Evolutionary conservation across 1,140 invertebrate species (phyloP).

Genomic region (Conus betulinus): DNA sequence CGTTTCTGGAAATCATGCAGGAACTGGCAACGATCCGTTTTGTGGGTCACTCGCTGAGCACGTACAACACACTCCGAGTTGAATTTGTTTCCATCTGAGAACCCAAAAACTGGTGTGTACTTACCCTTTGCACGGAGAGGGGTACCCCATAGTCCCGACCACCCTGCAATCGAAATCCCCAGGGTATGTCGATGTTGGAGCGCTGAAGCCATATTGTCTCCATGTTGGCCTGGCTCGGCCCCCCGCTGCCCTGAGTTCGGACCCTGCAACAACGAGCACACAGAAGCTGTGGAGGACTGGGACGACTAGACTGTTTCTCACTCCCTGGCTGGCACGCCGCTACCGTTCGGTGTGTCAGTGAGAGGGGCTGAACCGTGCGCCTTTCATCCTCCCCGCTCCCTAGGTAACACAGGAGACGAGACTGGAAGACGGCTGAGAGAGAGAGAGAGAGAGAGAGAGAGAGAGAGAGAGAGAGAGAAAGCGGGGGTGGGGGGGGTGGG

Average conservation of each 20-base stretch:
- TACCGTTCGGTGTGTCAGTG: constrained; percentile 20
- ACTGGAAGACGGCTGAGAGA: too few species aligned
- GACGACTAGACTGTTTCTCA: neutral
- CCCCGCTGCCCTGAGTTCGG: constrained; percentile 31
- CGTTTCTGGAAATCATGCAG: too few species aligned
- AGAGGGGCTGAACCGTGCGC: neutral
- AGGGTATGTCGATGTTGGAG: constrained; percentile 79
- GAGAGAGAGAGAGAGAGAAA: neutral
- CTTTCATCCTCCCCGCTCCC: neutral
- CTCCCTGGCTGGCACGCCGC: constrained; percentile 18
- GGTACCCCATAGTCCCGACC: constrained; percentile 91
- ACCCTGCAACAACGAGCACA: constrained; percentile 36
- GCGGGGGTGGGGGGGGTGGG: neutral
- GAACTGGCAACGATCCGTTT: neutral
- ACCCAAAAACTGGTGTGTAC: constrained; percentile 47
- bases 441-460: neutral
- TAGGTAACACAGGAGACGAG: too few species aligned
- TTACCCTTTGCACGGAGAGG: constrained; percentile 93
- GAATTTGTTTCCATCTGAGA: neutral
- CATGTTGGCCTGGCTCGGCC: constrained; percentile 19
- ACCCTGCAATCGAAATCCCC: constrained; percentile 94
- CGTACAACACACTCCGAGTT: neutral
- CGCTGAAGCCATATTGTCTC: constrained; percentile 73
- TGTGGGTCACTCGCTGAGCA: neutral
- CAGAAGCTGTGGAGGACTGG: neutral